Evolutionary conservation across 2,888 invertebrate species (phyloP), one percentile per base, ranked within the genome.

Genomic region (Drosophila rubida): DNA sequence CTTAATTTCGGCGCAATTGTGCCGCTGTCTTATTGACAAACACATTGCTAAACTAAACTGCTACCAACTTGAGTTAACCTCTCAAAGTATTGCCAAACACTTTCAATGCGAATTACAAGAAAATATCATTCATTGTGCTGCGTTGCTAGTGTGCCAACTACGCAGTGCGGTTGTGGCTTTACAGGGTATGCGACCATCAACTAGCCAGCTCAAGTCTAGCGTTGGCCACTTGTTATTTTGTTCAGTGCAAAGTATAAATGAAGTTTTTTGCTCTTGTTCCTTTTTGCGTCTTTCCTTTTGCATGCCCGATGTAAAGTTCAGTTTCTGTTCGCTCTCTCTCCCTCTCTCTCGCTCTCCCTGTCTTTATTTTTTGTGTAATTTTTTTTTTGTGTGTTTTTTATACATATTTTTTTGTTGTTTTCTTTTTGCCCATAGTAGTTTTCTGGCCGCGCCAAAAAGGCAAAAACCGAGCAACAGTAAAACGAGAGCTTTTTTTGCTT

Each of bases 391-490:
- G 60, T 60, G 7, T 42, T 44, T 51, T 62, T 25, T 53, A 19
- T 37, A 44, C 32, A 25, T 37, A 14, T 51, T 9, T 13, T 39
- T 22, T 42, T 41, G 30, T 54, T 11, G 46, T 59, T 22, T 61
- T 50, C 67, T 63, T 57, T 71, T 54, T 65, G 71, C 69, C 64
- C 57, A 69, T 74, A 81, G 86, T 86, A 81, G 86, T 81, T 83
- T 79, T 67, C 73, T 70, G 73, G 62, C 67, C 87, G 78, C 87
- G 87, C 87, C 69, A 82, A 86, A 76, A 77, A 61, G 63, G 72
- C 75, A 75, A 80, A 83, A 84, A 83, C 73, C 70, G 70, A 86
- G 87, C 74, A 86, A 82, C 87, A 86, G 87, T 86, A 80, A 86
- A 86, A 84, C 69, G 75, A 72, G 68, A 62, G 46, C 32, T 58